These are phyloP conservation scores for Noturus placidus DNA, from an alignment of 2,113 vertebrate genomes.

Conservation along the genomic window DNA sequence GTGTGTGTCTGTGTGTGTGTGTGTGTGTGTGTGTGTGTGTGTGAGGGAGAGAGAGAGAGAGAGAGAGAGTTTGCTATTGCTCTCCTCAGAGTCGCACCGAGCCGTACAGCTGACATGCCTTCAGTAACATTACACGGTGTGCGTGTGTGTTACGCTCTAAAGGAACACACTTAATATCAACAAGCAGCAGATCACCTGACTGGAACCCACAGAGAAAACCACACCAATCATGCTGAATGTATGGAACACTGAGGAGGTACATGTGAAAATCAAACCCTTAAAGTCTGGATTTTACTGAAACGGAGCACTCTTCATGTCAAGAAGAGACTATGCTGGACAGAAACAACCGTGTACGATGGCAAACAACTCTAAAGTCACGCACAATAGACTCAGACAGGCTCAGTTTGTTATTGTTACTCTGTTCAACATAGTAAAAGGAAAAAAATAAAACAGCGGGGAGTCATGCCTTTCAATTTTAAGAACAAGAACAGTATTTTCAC, in stretches of 20 bases:
- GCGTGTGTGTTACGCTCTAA: neutral
- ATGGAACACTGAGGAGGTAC: conserved; percentile 2
- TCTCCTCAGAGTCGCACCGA: neutral
- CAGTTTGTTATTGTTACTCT: conserved; percentile 16
- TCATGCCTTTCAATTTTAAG: conserved; percentile 11
- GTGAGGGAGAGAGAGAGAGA: no score
- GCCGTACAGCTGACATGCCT: neutral
- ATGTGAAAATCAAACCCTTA: neutral
- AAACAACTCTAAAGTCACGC: neutral
- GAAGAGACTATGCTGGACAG: neutral
- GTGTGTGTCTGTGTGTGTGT: neutral
- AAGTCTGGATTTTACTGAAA: conserved; percentile 23
- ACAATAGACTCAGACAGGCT: conserved; percentile 24
- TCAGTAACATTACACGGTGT: neutral
- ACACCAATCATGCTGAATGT: conserved; percentile 5
- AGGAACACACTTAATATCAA: neutral
- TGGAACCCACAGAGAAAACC: neutral
- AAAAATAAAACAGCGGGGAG: neutral
- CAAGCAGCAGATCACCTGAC: conserved; percentile 4
- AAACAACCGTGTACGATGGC: neutral
- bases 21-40: neutral
- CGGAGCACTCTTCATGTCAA: neutral
- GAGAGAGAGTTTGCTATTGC: neutral
- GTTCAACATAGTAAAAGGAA: neutral
- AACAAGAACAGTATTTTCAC: conserved; percentile 39